Conservation (phyloP, 1,140 invertebrate genomes). For the Zophobas atratus region DNA sequence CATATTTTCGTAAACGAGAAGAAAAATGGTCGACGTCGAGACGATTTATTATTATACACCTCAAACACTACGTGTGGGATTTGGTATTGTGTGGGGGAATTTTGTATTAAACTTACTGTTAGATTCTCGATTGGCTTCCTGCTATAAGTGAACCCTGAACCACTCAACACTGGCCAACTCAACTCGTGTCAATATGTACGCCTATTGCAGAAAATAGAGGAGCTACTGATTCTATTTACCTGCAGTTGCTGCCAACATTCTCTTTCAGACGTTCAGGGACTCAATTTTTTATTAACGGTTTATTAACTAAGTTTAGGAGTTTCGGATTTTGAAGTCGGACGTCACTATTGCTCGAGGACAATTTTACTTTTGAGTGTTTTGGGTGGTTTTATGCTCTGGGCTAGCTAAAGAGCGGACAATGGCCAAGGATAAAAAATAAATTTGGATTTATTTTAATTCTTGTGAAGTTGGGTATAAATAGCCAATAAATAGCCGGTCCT, state of each 20-base stretch:
- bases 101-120: conserved; percentile 21
- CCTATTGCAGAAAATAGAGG: conserved; percentile 46
- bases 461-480: no score
- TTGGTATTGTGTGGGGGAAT: background rate
- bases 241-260: conserved; percentile 38
- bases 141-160: conserved; percentile 26
- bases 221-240: conserved; percentile 40
- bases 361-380: no score
- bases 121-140: conserved; percentile 6
- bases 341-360: no score
- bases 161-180: conserved; percentile 42
- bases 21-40: background rate
- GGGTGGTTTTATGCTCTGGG: no score
- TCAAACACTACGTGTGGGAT: background rate
- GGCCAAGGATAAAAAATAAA: no score
- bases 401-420: no score
- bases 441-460: no score
- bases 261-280: conserved; percentile 40
- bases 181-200: conserved; percentile 42
- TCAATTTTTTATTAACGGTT: conserved; percentile 14
- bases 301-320: background rate
- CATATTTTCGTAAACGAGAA: background rate
- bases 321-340: background rate
- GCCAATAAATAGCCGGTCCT: no score
- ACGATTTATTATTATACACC: no score